Evolutionary conservation across 2,888 invertebrate genomes (phyloP).

Genomic region (Colletes collaris): DNA sequence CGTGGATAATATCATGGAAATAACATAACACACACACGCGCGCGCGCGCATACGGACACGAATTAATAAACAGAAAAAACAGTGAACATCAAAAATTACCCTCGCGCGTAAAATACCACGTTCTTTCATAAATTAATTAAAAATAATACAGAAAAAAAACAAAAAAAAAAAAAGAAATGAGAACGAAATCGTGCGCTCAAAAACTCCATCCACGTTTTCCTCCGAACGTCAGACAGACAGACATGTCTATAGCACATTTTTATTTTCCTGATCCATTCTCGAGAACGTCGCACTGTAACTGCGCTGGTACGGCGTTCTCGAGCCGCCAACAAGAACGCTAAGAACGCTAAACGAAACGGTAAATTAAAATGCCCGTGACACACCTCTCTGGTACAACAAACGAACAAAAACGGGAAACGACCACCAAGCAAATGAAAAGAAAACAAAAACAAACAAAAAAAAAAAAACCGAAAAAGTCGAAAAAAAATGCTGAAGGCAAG

Average conservation of each 20-base stretch:
- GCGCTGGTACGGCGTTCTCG: constrained; percentile 12
- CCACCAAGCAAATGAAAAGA: constrained; percentile 3
- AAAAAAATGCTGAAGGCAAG: constrained; percentile 61
- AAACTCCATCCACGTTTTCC: constrained; percentile 10
- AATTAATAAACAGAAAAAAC: constrained; percentile 18
- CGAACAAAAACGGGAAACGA: neutral
- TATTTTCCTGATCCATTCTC: constrained; percentile 33
- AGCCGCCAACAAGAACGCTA: constrained; percentile 1
- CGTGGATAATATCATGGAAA: constrained; percentile 2
- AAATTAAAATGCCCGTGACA: constrained; percentile 13
- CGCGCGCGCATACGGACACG: neutral
- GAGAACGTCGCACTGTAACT: constrained; percentile 17
- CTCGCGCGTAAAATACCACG: constrained; percentile 30
- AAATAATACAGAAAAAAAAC: neutral
- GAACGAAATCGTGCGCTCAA: constrained; percentile 24
- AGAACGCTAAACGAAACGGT: constrained; percentile 21
- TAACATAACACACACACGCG: neutral
- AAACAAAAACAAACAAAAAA: constrained; percentile 13
- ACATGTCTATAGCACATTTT: constrained; percentile 67
- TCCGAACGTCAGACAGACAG: constrained; percentile 36
- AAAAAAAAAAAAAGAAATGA: constrained; percentile 1
- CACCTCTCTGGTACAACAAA: constrained; percentile 43
- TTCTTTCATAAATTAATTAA: constrained; percentile 23
- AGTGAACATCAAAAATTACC: constrained; percentile 66
- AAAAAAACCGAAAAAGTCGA: constrained; percentile 38